phyloP scores from a whole-genome alignment of 2,797 vertebrate species.

The Oryzias sinensis region DNA sequence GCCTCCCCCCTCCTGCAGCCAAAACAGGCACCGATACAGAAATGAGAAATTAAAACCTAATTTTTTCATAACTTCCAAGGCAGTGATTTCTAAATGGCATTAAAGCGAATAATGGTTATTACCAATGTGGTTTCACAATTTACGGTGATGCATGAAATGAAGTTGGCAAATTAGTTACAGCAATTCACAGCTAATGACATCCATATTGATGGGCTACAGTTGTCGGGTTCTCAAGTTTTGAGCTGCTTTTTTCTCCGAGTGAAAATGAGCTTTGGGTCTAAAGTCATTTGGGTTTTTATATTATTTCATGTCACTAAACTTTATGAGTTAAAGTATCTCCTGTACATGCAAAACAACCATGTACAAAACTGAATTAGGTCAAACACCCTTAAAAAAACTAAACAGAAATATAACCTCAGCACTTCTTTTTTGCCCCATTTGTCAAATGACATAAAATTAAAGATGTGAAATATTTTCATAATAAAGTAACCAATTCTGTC shows the following conservation, averaged over 20 bases:
- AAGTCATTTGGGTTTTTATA: too few relatives aligned
- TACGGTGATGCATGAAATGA: conserved; percentile 75
- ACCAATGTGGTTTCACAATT: conserved; percentile 60
- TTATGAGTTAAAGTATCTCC: too few relatives aligned
- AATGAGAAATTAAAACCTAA: conserved; percentile 57
- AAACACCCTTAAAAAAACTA: too few relatives aligned
- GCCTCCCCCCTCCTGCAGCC: conserved; percentile 35
- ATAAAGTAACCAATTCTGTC: too few relatives aligned
- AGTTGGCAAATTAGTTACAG: conserved; percentile 65
- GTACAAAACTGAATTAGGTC: too few relatives aligned
- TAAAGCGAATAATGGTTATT: conserved; percentile 60
- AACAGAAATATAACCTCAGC: too few relatives aligned
- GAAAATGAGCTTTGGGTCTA: too few relatives aligned
- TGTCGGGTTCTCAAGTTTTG: conserved; percentile 16
- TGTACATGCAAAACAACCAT: too few relatives aligned
- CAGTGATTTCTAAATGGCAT: conserved; percentile 57
- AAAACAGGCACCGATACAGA: conserved; percentile 30
- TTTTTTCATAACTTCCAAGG: conserved; percentile 53
- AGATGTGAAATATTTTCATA: too few relatives aligned
- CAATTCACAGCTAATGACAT: conserved; percentile 60
- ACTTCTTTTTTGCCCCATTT: too few relatives aligned
- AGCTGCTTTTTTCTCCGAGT: conserved; percentile 9
- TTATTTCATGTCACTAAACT: too few relatives aligned
- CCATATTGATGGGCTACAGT: conserved; percentile 26
- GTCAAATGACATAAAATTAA: too few relatives aligned